phyloP scores from a whole-genome alignment of 2,797 vertebrate genomes.

The Anomalospiza imberbis region DNA sequence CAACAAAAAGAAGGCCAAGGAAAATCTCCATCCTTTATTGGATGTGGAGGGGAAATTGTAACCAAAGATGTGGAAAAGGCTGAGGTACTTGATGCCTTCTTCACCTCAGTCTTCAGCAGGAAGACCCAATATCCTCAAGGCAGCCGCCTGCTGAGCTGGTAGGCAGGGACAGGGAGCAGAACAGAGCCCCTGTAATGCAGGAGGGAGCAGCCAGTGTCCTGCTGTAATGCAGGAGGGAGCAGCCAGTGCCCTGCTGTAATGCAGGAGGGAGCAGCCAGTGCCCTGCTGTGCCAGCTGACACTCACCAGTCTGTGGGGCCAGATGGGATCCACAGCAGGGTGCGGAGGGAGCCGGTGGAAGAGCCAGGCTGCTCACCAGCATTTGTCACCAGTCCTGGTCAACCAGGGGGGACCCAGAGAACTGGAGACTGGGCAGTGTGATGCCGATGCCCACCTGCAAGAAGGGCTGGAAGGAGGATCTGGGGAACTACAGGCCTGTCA shows the following conservation, averaged over 20 bases:
- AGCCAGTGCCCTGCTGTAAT: too few species aligned
- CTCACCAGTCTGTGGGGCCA: not conserved
- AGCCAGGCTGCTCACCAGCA: not conserved
- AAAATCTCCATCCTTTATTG: not conserved
- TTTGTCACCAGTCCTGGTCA: not conserved
- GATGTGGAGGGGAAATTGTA: not conserved
- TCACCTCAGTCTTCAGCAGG: not conserved
- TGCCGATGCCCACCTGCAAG: not conserved
- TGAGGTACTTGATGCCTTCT: not conserved
- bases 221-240: not conserved
- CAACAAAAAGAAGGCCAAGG: not conserved
- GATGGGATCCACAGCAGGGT: not conserved
- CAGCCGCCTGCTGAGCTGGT: accelerated
- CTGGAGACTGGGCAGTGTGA: not conserved
- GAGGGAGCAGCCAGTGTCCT: not conserved
- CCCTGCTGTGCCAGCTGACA: not conserved
- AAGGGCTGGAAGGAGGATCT: not conserved
- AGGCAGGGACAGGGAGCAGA: not conserved
- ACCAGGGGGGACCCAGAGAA: not conserved
- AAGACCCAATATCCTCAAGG: not conserved
- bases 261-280: not conserved
- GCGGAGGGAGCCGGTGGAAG: not conserved
- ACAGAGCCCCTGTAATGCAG: not conserved
- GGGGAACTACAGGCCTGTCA: not conserved
- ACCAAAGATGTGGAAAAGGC: not conserved